phyloP scores from a whole-genome alignment of 1,140 invertebrate genomes.

The Drosophila arizonae region DNA sequence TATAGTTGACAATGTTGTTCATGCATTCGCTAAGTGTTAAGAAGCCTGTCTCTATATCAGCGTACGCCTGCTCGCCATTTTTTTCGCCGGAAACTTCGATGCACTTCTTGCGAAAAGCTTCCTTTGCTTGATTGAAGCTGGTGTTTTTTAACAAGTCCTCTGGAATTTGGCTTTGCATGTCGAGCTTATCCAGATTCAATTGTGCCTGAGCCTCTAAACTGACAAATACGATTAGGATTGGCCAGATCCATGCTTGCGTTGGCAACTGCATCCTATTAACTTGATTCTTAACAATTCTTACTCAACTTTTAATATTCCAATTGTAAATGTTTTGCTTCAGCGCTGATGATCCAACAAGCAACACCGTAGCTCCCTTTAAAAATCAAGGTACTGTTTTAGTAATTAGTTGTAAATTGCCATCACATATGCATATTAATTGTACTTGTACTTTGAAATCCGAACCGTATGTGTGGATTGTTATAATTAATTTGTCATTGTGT shows the following conservation, averaged over 20 bases:
- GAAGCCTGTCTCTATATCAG: conserved; percentile 55
- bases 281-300: conserved; percentile 14
- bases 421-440: conserved; percentile 3
- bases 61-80: conserved; percentile 51
- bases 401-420: conserved; percentile 14
- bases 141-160: conserved; percentile 49
- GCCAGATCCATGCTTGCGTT: conserved; percentile 13
- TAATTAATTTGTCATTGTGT: conserved; percentile 51
- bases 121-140: conserved; percentile 46
- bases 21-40: conserved; percentile 83
- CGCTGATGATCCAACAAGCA: conserved; percentile 12
- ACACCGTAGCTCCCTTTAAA: not conserved
- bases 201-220: conserved; percentile 30
- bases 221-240: conserved; percentile 21
- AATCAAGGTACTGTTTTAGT: conserved; percentile 11
- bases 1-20: conserved; percentile 83
- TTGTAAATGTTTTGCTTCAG: conserved; percentile 1
- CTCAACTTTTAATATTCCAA: conserved; percentile 7
- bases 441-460: conserved; percentile 43
- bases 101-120: conserved; percentile 67
- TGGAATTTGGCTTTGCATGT: conserved; percentile 54
- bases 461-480: conserved; percentile 12
- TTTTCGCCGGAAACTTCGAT: conserved; percentile 71
- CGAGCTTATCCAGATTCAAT: conserved; percentile 58
- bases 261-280: conserved; percentile 32